phyloP scores from a whole-genome alignment of 1,140 invertebrate genomes.

The Drosophila simulans region DNA sequence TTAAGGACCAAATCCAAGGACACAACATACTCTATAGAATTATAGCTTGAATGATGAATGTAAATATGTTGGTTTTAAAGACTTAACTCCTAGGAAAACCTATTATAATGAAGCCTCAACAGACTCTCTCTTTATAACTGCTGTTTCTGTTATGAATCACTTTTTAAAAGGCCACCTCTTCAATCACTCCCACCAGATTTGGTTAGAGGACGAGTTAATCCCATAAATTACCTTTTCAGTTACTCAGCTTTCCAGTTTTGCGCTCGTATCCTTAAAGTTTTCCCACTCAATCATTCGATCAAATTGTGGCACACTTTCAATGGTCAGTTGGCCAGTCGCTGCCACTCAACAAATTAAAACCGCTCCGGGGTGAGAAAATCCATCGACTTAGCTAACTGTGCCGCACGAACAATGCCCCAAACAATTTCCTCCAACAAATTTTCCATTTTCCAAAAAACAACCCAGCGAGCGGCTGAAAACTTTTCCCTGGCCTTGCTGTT shows the following conservation, averaged over 20 bases:
- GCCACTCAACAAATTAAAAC: conserved; percentile 46
- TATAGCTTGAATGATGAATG: neutral
- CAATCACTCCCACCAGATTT: conserved; percentile 29
- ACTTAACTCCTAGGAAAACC: neutral
- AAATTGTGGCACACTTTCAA: conserved; percentile 28
- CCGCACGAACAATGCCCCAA: conserved; percentile 41
- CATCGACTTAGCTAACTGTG: conserved; percentile 51
- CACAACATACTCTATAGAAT: no score
- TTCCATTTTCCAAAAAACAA: conserved; percentile 45
- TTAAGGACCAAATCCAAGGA: neutral
- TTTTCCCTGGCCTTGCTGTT: conserved; percentile 35
- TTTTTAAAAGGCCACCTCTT: conserved; percentile 3
- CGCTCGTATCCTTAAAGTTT: conserved; percentile 17
- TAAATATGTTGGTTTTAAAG: neutral
- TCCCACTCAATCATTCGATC: conserved; percentile 32
- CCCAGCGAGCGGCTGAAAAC: conserved; percentile 27
- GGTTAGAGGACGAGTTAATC: conserved; percentile 8
- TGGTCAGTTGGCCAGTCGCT: conserved; percentile 6
- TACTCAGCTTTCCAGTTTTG: neutral
- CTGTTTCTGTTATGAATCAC: neutral
- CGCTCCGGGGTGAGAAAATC: conserved; percentile 32
- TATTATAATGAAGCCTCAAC: neutral
- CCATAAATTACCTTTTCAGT: conserved; percentile 15
- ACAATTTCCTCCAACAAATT: conserved; percentile 52
- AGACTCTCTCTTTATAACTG: no score